A percentile compares a stretch with the other conserved stretches of the same genome.
phyloP scores from a whole-genome alignment of 1,140 invertebrate genomes.

The Trichomalopsis sarcophagae region DNA sequence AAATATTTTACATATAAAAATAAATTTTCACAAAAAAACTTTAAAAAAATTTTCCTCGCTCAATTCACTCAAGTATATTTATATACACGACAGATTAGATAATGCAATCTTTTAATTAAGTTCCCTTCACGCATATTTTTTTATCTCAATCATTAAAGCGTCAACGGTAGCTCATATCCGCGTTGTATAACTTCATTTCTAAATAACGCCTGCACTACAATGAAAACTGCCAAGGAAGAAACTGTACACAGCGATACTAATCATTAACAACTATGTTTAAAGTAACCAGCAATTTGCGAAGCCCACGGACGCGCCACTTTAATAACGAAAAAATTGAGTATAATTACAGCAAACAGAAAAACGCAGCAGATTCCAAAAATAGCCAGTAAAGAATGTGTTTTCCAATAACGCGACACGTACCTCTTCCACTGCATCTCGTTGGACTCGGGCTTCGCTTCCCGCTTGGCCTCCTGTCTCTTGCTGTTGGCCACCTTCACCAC shows the following conservation, averaged over 20 bases:
- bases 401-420: conserved; percentile 2
- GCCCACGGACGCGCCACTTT: neutral
- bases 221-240: neutral
- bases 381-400: neutral
- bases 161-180: neutral
- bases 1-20: neutral
- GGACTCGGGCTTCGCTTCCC: conserved; percentile 48
- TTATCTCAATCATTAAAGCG: conserved; percentile 12
- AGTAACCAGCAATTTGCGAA: neutral
- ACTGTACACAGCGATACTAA: neutral
- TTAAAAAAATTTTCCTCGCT: neutral
- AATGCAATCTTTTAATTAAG: conserved; percentile 25
- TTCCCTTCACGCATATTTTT: neutral
- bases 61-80: neutral
- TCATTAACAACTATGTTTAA: neutral
- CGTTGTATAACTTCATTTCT: neutral
- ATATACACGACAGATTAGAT: conserved; percentile 4
- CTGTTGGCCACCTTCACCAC: conserved; percentile 56
- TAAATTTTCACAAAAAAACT: neutral
- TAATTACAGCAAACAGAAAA: no score
- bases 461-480: conserved; percentile 39
- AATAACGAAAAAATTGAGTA: neutral
- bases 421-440: conserved; percentile 60
- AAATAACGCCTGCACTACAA: neutral
- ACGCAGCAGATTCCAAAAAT: neutral